phyloP scores from a whole-genome alignment of 2,797 vertebrate genomes.

The Sebastes iracundus region DNA sequence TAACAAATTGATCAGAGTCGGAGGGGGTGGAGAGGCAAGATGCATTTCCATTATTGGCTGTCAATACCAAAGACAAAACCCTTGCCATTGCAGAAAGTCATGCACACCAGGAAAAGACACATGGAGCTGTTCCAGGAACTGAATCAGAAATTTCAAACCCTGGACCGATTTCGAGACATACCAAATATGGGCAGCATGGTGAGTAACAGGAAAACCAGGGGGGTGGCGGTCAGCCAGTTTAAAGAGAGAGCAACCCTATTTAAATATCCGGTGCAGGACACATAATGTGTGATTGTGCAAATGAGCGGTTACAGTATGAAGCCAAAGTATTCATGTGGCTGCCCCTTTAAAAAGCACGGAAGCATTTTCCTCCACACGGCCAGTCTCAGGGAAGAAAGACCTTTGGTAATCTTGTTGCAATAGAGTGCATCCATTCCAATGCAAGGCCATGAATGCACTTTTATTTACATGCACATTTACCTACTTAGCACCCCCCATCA shows the following conservation, averaged over 20 bases:
- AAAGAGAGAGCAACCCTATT: slow-evolving; percentile 52
- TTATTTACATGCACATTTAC: slow-evolving; percentile 82
- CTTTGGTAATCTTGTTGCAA: slow-evolving; percentile 67
- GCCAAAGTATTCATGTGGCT: slow-evolving; percentile 65
- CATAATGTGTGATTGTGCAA: slow-evolving; percentile 75
- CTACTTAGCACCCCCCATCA: slow-evolving; percentile 76
- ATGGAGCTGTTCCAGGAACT: slow-evolving; percentile 99
- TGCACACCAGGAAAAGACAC: slow-evolving; percentile 99
- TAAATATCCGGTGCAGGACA: slow-evolving; percentile 67
- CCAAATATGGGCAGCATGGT: slow-evolving; percentile 99
- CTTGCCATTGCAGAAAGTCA: slow-evolving; percentile 98
- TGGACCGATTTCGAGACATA: slow-evolving; percentile 99
- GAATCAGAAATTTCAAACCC: slow-evolving; percentile 99
- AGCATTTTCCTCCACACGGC: slow-evolving; percentile 60
- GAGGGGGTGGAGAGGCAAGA: slow-evolving; percentile 73
- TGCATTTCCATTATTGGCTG: slow-evolving; percentile 82
- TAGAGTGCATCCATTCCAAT: slow-evolving; percentile 81
- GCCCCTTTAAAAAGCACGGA: slow-evolving; percentile 44
- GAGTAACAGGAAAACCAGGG: slow-evolving; percentile 87
- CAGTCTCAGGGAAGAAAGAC: slow-evolving; percentile 61
- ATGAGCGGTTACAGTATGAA: slow-evolving; percentile 67
- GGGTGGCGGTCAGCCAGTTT: slow-evolving; percentile 62
- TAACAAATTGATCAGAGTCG: slow-evolving; percentile 75
- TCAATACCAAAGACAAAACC: slow-evolving; percentile 82
- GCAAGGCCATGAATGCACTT: slow-evolving; percentile 81